Conservation (phyloP, 2,797 vertebrate genomes). For the Acrossocheilus wenchowensis region DNA sequence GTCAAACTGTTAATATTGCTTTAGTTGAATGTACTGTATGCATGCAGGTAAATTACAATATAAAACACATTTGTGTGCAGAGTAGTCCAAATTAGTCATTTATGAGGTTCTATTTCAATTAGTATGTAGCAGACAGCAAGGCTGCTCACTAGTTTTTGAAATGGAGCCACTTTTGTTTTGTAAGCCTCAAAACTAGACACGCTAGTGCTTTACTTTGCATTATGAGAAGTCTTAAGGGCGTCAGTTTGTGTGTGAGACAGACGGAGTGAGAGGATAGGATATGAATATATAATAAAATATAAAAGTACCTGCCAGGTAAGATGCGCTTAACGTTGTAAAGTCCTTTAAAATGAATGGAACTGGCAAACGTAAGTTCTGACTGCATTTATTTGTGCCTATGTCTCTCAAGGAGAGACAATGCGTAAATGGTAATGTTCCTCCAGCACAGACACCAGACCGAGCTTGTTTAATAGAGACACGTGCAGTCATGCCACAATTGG, state of each 20-base stretch:
- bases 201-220: slow-evolving; percentile 20
- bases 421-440: slow-evolving; percentile 10
- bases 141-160: slow-evolving; percentile 14
- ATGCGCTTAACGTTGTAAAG: slow-evolving; percentile 44
- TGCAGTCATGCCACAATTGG: slow-evolving; percentile 2
- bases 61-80: not conserved
- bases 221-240: slow-evolving; percentile 38
- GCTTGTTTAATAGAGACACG: slow-evolving; percentile 20
- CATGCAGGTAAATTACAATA: not conserved
- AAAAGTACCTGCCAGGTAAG: slow-evolving; percentile 48
- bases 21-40: not conserved
- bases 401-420: slow-evolving; percentile 33
- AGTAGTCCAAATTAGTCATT: no score
- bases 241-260: slow-evolving; percentile 33
- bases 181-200: not conserved
- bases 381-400: slow-evolving; percentile 8
- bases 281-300: slow-evolving; percentile 49
- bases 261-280: slow-evolving; percentile 33
- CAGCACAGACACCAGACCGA: not conserved
- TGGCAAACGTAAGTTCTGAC: slow-evolving; percentile 43
- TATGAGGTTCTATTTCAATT: not conserved
- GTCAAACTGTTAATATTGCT: not conserved
- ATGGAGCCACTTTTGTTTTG: slow-evolving; percentile 6
- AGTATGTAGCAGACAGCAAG: not conserved
- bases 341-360: slow-evolving; percentile 54